Percentiles rank a stretch among this genome's conserved stretches.
phyloP scores from a whole-genome alignment of 2,888 invertebrate species.

The Drosophila cognata region DNA sequence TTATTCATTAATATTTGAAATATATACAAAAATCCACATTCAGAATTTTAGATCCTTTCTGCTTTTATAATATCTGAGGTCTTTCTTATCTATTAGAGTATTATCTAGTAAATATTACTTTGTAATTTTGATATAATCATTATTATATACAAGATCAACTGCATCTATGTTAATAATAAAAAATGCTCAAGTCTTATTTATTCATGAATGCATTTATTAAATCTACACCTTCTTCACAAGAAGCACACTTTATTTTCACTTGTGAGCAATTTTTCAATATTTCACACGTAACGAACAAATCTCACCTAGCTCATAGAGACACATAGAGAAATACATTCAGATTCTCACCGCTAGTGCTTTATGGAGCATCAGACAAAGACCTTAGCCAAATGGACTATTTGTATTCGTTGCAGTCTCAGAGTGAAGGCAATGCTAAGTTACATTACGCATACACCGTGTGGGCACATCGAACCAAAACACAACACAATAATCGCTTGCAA shows the following conservation, averaged over 20 bases:
- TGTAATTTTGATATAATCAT: not conserved
- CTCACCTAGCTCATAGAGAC: not conserved
- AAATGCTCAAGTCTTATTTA: slow-evolving; percentile 20
- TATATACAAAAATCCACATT: not conserved
- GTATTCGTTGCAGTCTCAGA: slow-evolving; percentile 46
- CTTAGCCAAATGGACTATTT: slow-evolving; percentile 36
- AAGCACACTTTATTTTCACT: slow-evolving; percentile 52
- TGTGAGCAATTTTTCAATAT: slow-evolving; percentile 58
- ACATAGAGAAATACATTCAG: slow-evolving; percentile 1
- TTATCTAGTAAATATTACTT: not conserved
- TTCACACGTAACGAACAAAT: slow-evolving; percentile 36
- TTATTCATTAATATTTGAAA: not conserved
- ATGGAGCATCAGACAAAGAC: not conserved
- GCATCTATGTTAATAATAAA: not conserved
- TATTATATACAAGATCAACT: not conserved
- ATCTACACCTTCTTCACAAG: slow-evolving; percentile 18
- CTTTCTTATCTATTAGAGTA: not conserved
- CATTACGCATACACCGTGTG: slow-evolving; percentile 48
- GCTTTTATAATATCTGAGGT: not conserved
- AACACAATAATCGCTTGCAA: slow-evolving; percentile 59
- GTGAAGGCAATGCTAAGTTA: slow-evolving; percentile 23
- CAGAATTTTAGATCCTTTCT: not conserved
- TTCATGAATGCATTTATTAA: slow-evolving; percentile 29
- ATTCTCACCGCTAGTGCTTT: not conserved
- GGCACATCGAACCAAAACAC: slow-evolving; percentile 69